phyloP scores from a whole-genome alignment of 1,140 invertebrate genomes.

The Lepidurus apus region DNA sequence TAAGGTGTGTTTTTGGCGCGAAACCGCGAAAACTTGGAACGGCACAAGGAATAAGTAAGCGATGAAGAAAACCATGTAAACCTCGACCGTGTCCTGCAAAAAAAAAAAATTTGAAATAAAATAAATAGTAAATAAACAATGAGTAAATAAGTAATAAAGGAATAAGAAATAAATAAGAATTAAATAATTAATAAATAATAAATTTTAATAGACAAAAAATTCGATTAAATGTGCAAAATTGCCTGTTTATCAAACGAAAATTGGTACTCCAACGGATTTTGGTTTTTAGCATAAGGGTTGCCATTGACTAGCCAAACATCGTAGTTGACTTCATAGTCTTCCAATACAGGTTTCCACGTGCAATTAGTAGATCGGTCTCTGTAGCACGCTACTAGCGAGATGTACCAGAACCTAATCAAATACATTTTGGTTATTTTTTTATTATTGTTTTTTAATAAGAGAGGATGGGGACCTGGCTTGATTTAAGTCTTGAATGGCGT shows the following conservation, averaged over 20 bases:
- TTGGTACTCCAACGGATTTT: conserved; percentile 85
- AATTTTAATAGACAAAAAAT: too few species aligned
- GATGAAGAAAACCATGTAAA: conserved; percentile 83
- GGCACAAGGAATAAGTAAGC: conserved; percentile 81
- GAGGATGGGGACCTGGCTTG: too few species aligned
- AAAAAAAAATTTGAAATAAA: conserved; percentile 35
- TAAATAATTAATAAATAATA: too few species aligned
- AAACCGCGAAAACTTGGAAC: conserved; percentile 81
- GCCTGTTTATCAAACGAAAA: conserved; percentile 91
- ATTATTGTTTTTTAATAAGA: too few species aligned
- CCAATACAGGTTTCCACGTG: conserved; percentile 69
- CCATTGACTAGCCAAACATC: conserved; percentile 96
- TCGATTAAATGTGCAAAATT: conserved; percentile 16
- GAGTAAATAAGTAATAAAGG: too few species aligned
- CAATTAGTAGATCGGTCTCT: conserved; percentile 65
- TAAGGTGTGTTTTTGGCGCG: conserved; percentile 79
- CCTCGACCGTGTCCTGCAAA: conserved; percentile 74
- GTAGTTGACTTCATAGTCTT: conserved; percentile 62
- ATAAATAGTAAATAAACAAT: too few species aligned
- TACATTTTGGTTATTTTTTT: too few species aligned
- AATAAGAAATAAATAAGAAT: too few species aligned
- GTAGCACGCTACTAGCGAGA: conserved; percentile 88
- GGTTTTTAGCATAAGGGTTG: conserved; percentile 74
- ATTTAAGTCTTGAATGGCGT: conserved; percentile 77
- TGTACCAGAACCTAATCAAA: conserved; percentile 93